phyloP scores from a whole-genome alignment of 2,113 vertebrate genomes.

The Poecilia latipinna region DNA sequence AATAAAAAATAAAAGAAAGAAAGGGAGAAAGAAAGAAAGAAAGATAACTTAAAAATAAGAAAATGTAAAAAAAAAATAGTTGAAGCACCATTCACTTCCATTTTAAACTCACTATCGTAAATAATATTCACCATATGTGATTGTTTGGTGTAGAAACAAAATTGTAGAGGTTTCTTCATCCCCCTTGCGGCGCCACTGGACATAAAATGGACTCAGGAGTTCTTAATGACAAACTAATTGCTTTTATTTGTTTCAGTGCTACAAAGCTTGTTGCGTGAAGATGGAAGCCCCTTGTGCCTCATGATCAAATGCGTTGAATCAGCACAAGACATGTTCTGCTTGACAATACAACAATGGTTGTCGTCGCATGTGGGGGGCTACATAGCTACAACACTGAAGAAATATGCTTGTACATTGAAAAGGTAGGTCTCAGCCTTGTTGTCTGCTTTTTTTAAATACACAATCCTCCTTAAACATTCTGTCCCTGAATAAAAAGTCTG shows the following conservation, averaged over 20 bases:
- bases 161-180: neutral
- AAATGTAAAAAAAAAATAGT: no score
- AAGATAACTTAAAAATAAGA: no score
- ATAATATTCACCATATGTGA: no score
- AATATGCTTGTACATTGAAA: conserved; percentile 68
- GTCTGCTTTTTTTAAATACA: conserved; percentile 20
- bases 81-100: no score
- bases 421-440: conserved; percentile 31
- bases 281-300: conserved; percentile 48
- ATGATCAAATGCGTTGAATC: conserved; percentile 66
- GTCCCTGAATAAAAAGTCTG: conserved; percentile 70
- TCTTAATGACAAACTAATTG: conserved; percentile 61
- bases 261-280: conserved; percentile 69
- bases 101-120: no score
- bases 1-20: no score
- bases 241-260: conserved; percentile 75
- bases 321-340: conserved; percentile 69
- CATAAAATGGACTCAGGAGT: conserved; percentile 54
- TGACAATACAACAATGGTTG: conserved; percentile 70
- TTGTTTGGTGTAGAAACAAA: neutral
- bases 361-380: conserved; percentile 57
- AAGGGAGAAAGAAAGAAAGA: no score
- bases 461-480: conserved; percentile 29
- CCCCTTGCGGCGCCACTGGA: neutral
- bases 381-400: conserved; percentile 74